phyloP scores from a whole-genome alignment of 2,113 vertebrate species.

The Hypomesus transpacificus region DNA sequence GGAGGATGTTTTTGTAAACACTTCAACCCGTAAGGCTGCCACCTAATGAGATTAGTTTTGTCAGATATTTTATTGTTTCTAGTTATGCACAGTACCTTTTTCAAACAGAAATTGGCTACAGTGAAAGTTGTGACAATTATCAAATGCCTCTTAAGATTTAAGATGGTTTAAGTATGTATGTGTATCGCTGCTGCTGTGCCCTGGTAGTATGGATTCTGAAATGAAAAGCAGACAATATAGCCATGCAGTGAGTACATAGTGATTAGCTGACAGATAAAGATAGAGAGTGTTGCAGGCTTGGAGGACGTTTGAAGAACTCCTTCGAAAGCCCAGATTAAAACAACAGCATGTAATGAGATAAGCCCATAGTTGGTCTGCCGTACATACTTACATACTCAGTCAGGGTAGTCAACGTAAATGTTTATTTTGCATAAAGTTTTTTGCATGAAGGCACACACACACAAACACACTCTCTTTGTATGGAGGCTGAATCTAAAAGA shows the following conservation, averaged over 20 bases:
- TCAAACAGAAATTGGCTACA: constrained; percentile 6
- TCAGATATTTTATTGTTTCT: constrained; percentile 20
- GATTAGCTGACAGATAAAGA: constrained; percentile 20
- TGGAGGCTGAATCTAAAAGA: constrained; percentile 6
- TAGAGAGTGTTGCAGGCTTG: not conserved
- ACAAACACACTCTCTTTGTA: not conserved
- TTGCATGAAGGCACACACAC: too few species aligned
- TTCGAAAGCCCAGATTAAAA: constrained; percentile 4
- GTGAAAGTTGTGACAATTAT: constrained; percentile 9
- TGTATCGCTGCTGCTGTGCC: constrained; percentile 5
- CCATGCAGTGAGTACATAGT: not conserved
- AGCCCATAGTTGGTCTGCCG: constrained; percentile 14
- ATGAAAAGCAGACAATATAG: not conserved
- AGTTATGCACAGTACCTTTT: constrained; percentile 21
- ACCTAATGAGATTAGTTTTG: constrained; percentile 31
- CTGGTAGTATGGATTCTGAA: not conserved
- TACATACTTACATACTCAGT: constrained; percentile 11
- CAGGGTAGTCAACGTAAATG: constrained; percentile 20
- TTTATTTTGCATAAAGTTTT: not conserved
- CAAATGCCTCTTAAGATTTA: not conserved
- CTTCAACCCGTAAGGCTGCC: constrained; percentile 12
- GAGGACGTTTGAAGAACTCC: constrained; percentile 22
- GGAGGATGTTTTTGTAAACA: constrained; percentile 23
- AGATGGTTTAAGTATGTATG: not conserved
- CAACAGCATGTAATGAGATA: constrained; percentile 26